phyloP scores from a whole-genome alignment of 2,888 invertebrate species.

The Muscina levida region DNA sequence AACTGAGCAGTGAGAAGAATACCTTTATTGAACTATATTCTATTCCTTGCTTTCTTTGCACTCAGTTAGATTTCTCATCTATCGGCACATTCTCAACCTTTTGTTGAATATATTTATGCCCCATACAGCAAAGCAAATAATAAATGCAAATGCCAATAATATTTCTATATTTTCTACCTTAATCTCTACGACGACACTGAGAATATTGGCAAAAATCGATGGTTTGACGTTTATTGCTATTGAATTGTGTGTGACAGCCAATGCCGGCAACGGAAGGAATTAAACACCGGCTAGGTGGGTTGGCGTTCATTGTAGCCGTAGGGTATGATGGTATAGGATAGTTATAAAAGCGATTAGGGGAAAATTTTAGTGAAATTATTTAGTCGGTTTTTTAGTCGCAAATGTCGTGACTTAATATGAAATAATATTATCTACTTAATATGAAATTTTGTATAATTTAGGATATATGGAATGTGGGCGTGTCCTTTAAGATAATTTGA shows the following conservation, averaged over 20 bases:
- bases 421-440: too few species aligned
- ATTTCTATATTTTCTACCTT: constrained; percentile 35
- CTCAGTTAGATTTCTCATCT: background rate
- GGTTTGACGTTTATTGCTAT: constrained; percentile 30
- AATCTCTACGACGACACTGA: constrained; percentile 28
- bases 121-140: background rate
- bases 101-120: constrained; percentile 39
- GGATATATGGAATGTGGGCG: too few species aligned
- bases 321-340: too few species aligned
- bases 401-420: too few species aligned
- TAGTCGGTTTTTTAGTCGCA: too few species aligned
- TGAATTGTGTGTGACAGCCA: background rate
- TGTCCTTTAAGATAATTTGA: too few species aligned
- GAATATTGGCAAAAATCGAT: background rate
- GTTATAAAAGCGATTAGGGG: too few species aligned
- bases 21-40: too few species aligned
- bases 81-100: background rate
- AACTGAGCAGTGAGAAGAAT: too few species aligned
- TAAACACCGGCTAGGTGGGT: background rate
- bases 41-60: background rate
- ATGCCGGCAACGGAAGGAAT: background rate
- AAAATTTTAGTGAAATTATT: too few species aligned
- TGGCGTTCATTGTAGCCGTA: too few species aligned
- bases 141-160: constrained; percentile 45
- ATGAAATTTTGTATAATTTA: too few species aligned